phyloP scores from a whole-genome alignment of 2,888 invertebrate species.

The Volucella inanis region DNA sequence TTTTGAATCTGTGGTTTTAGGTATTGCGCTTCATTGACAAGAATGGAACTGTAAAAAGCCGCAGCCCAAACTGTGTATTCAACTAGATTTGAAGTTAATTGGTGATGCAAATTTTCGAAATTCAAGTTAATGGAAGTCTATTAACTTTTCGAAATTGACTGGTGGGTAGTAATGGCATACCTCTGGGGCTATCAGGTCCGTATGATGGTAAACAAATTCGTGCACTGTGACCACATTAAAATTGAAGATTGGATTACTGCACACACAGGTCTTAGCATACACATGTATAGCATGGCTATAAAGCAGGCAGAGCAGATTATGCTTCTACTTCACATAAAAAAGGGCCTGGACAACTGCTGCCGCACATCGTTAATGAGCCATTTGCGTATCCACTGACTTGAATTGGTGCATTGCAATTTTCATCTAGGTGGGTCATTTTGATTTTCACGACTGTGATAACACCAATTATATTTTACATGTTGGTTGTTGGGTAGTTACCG shows the following conservation, averaged over 20 bases:
- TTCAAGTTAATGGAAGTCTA: constrained; percentile 51
- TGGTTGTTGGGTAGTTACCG: too few species aligned
- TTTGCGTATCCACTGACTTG: too few species aligned
- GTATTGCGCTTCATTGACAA: constrained; percentile 2
- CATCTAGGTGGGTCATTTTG: too few species aligned
- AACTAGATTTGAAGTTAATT: constrained; percentile 45
- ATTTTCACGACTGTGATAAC: too few species aligned
- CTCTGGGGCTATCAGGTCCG: constrained; percentile 27
- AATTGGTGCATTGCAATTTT: too few species aligned
- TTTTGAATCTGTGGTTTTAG: constrained; percentile 41
- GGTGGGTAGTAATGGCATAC: constrained; percentile 16
- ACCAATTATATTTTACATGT: too few species aligned
- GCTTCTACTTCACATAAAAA: too few species aligned
- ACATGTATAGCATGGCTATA: neutral
- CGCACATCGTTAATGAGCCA: too few species aligned
- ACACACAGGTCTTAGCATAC: neutral
- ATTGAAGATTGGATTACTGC: too few species aligned
- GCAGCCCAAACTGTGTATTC: constrained; percentile 27
- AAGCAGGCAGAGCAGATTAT: too few species aligned
- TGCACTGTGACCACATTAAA: too few species aligned
- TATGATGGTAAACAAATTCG: neutral
- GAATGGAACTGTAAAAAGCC: constrained; percentile 23
- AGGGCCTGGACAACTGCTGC: too few species aligned
- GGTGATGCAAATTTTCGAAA: constrained; percentile 57
- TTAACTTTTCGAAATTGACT: constrained; percentile 39